phyloP scores from a whole-genome alignment of 2,113 vertebrate species.

The Nipponia nippon region DNA sequence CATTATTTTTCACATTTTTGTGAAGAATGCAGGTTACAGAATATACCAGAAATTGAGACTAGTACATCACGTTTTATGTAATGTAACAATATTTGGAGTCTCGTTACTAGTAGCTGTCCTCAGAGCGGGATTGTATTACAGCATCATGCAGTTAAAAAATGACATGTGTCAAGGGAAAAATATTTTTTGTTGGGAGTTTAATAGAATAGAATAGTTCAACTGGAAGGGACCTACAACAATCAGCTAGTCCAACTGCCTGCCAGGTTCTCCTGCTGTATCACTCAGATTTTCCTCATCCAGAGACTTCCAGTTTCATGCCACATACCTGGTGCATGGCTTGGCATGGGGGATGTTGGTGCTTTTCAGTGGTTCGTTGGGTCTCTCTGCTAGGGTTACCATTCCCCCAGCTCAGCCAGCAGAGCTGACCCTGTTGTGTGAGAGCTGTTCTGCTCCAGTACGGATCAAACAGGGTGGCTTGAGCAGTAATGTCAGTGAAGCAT shows the following conservation, averaged over 20 bases:
- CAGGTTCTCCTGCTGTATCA: neutral
- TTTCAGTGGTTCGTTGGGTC: neutral
- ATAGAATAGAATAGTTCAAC: neutral
- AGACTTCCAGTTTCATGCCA: neutral
- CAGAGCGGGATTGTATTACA: neutral
- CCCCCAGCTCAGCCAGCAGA: neutral
- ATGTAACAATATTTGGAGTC: neutral
- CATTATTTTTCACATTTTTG: neutral
- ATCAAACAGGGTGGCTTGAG: neutral
- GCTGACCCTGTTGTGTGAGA: neutral
- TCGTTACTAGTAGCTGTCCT: neutral
- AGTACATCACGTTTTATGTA: neutral
- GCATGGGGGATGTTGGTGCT: neutral
- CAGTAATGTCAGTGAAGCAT: neutral
- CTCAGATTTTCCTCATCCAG: neutral
- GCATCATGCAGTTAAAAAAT: neutral
- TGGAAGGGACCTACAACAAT: neutral
- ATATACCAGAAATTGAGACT: neutral
- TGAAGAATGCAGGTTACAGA: neutral
- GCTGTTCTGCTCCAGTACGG: neutral
- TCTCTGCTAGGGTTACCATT: neutral
- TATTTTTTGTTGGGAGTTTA: neutral
- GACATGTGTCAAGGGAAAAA: rapidly evolving
- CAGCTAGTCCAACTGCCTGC: neutral
- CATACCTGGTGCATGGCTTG: neutral